Evolutionary conservation across 2,113 vertebrate species (phyloP).

Genomic region (Trogon surrucura): DNA sequence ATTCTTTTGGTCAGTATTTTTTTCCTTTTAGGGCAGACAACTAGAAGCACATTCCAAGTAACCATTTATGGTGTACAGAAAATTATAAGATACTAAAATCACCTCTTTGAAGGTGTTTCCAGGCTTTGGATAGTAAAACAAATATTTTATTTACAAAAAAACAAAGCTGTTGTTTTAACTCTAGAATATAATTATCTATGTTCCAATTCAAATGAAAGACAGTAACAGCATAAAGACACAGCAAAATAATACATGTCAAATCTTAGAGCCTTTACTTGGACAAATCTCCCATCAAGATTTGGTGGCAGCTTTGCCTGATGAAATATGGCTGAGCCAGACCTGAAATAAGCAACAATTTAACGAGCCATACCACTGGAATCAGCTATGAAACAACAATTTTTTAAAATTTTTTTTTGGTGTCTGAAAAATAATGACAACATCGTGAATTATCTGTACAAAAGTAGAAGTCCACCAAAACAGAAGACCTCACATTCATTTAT

Average conservation of each 20-base stretch:
- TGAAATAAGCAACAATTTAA: conserved; percentile 35
- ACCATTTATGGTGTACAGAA: conserved; percentile 58
- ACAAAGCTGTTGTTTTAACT: conserved; percentile 33
- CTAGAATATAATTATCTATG: conserved; percentile 53
- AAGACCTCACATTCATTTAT: not conserved
- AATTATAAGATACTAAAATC: conserved; percentile 67
- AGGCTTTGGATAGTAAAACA: conserved; percentile 42
- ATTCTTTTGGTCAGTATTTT: conserved; percentile 72
- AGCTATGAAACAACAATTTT: not conserved
- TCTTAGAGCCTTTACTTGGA: conserved; percentile 19
- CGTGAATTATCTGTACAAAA: not conserved
- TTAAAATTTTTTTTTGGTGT: not conserved
- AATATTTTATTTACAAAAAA: conserved; percentile 50
- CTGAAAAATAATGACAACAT: not conserved
- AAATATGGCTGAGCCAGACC: conserved; percentile 8
- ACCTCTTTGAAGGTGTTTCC: conserved; percentile 71
- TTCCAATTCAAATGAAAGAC: conserved; percentile 50
- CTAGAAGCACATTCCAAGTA: conserved; percentile 64
- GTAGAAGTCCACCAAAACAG: not conserved
- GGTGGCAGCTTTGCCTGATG: conserved; percentile 2
- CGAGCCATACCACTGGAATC: not conserved
- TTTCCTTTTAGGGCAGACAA: conserved; percentile 63
- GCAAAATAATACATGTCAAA: conserved; percentile 29
- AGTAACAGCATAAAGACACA: not conserved
- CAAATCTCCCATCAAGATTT: not conserved